Evolutionary conservation across 2,888 invertebrate genomes (phyloP), one percentile per base, ranked within the genome.

Genomic region (Epinotia nisella): DNA sequence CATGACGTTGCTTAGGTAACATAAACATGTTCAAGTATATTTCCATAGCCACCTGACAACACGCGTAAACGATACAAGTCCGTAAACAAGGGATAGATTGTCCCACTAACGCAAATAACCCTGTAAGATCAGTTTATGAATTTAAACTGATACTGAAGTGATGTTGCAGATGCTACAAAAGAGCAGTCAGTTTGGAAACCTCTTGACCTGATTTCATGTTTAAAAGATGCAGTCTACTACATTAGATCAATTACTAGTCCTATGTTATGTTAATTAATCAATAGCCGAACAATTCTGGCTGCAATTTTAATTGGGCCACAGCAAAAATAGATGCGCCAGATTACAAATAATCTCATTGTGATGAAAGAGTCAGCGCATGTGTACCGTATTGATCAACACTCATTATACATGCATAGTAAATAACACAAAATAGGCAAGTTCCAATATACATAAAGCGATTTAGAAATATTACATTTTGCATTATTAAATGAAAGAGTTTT

Each of bases 341-440:
- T 69, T 49, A 69, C 49, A 45, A 68, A 72, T 68, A 71, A 45
- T 45, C 66, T 66, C 71, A 66, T 71, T 66, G 71, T 71, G 66
- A 71, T 66, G 71, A 71, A 65, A 65, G 35, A 65, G 13, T 35
- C 64, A 24, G 15, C 15, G 21, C 55, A 55, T 55, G 55, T 56
- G 19, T 49, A 24, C 5, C 39, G 21, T 5, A 55, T 55, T 39
- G 41, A 55, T 11, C 3, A 15, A 45, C 15, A 45, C 13, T 13
- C 41, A 41, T 41, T 41, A 13, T 13, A 13, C 11, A n/a, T n/a
- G n/a, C 35, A 35, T 35, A 9, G 9, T 35, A 35, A 9, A 35
- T 35, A 35, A 35, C 7, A 1, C 9, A 35, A 35, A 35, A 35
- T 35, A 35, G 1, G 35, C 9, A 29, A 29, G 29, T 29, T 29